phyloP scores from a whole-genome alignment of 2,888 invertebrate genomes.

The Drosophila antonietae region DNA sequence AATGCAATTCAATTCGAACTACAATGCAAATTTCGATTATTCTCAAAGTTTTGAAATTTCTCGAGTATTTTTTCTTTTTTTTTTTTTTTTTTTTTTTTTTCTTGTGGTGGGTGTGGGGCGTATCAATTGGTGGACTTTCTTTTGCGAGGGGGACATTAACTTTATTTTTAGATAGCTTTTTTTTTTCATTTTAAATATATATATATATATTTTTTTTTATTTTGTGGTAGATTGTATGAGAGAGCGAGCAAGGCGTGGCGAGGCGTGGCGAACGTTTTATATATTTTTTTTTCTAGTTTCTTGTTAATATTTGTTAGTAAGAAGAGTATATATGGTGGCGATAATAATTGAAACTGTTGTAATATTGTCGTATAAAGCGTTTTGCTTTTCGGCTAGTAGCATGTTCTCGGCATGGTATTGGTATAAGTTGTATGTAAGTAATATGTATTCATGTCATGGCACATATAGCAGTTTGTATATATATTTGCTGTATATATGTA shows the following conservation, averaged over 20 bases:
- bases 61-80: conserved; percentile 25
- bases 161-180: conserved; percentile 37
- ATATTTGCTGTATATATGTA: conserved; percentile 24
- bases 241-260: conserved; percentile 72
- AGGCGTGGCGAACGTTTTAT: conserved; percentile 44
- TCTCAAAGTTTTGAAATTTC: conserved; percentile 54
- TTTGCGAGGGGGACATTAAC: conserved; percentile 41
- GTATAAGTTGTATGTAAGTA: conserved; percentile 31
- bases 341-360: conserved; percentile 40
- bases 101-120: conserved; percentile 48
- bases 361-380: conserved; percentile 48
- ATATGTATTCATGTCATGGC: conserved; percentile 45
- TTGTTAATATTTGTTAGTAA: conserved; percentile 41
- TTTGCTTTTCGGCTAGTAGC: conserved; percentile 48
- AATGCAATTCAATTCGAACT: conserved; percentile 65
- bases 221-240: conserved; percentile 36
- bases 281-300: background rate
- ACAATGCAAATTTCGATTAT: conserved; percentile 69
- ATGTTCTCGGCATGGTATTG: conserved; percentile 43
- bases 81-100: conserved; percentile 12
- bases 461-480: conserved; percentile 24
- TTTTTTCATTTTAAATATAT: background rate
- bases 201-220: background rate
- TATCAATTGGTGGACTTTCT: conserved; percentile 58
- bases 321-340: conserved; percentile 39